Conservation (phyloP, 2,888 invertebrate species). For the Anoncus sp. region DNA sequence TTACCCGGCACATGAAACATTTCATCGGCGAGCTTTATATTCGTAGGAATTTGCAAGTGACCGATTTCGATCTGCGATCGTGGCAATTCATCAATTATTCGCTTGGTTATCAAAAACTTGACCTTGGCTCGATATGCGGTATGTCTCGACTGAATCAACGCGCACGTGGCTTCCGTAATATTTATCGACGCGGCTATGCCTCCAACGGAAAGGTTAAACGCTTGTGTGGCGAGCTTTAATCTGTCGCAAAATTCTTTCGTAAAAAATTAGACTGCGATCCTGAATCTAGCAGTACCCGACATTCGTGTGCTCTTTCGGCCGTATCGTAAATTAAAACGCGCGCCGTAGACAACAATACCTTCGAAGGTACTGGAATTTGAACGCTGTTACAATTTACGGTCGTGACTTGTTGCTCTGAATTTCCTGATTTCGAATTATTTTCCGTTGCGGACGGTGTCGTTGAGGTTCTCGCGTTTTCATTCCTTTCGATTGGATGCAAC, state of each 20-base stretch:
- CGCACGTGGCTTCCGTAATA: background rate
- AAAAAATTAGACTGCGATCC: constrained; percentile 31
- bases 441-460: background rate
- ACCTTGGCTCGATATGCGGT: constrained; percentile 8
- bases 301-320: constrained; percentile 19
- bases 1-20: constrained; percentile 1
- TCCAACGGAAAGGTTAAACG: background rate
- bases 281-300: constrained; percentile 31
- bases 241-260: constrained; percentile 12
- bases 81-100: constrained; percentile 4
- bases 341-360: constrained; percentile 40
- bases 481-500: background rate
- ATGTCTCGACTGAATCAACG: constrained; percentile 41
- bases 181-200: constrained; percentile 9
- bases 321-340: constrained; percentile 5
- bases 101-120: constrained; percentile 15
- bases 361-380: background rate
- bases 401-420: background rate
- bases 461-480: background rate
- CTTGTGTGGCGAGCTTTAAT: constrained; percentile 1
- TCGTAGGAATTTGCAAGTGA: background rate
- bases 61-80: background rate
- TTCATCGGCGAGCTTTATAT: constrained; percentile 14
- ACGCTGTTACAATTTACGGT: constrained; percentile 1
- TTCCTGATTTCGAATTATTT: background rate